These are phyloP conservation scores for Empis stercorea DNA, from an alignment of 2,888 invertebrate species.

Conservation along the genomic window DNA sequence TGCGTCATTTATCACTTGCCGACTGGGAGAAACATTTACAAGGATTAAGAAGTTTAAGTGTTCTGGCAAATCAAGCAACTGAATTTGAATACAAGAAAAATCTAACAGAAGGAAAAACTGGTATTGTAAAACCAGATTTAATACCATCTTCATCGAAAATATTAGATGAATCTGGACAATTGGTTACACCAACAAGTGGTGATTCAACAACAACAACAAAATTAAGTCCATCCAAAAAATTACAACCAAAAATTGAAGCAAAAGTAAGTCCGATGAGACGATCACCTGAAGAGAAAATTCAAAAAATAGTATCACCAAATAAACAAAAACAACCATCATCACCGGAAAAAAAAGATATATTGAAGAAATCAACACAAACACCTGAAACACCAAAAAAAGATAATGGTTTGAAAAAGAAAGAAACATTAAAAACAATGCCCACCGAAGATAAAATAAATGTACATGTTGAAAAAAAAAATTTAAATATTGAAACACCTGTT, in stretches of 20 bases:
- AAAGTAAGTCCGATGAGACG: conserved; percentile 16
- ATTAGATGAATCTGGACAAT: conserved; percentile 1
- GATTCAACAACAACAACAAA: conserved; percentile 7
- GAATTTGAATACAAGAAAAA: conserved; percentile 32
- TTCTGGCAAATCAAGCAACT: conserved; percentile 33
- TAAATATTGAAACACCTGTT: conserved; percentile 7
- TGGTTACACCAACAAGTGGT: conserved; percentile 8
- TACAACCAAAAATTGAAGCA: conserved; percentile 15
- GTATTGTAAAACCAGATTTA: conserved; percentile 26
- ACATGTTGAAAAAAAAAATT: not conserved
- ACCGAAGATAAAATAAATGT: not conserved
- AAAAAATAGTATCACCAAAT: conserved; percentile 4
- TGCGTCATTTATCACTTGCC: conserved; percentile 21
- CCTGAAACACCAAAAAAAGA: not conserved
- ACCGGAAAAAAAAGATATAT: not conserved
- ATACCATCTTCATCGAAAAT: conserved; percentile 16
- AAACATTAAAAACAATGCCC: not conserved
- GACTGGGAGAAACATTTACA: conserved; percentile 34
- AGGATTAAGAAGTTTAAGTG: conserved; percentile 27
- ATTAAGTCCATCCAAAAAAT: conserved; percentile 3
- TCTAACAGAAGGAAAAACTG: conserved; percentile 28
- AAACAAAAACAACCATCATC: not conserved
- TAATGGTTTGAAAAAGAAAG: not conserved
- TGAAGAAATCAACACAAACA: conserved; percentile 3
- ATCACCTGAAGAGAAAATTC: conserved; percentile 9